phyloP scores from a whole-genome alignment of 2,888 invertebrate genomes.

The Thymelicus lineola region DNA sequence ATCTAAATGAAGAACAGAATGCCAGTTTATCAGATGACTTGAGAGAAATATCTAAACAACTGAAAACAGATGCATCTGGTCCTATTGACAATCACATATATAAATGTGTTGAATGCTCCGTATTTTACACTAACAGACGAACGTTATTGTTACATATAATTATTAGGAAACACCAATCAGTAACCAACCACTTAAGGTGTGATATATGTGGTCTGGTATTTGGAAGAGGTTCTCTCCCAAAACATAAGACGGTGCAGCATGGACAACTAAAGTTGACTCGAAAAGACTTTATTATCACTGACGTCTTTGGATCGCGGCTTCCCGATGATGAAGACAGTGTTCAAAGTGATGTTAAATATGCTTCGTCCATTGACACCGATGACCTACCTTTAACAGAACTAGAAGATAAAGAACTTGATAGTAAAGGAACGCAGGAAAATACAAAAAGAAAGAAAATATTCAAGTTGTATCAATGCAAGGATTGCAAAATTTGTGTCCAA shows the following conservation, averaged over 20 bases:
- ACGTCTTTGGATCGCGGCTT: background rate
- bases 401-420: background rate
- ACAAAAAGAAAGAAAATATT: background rate
- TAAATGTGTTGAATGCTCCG: constrained; percentile 11
- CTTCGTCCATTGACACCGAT: constrained; percentile 4
- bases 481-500: constrained; percentile 27
- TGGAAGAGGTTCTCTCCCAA: background rate
- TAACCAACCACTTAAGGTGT: background rate
- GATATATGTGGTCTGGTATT: background rate
- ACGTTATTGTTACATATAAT: constrained; percentile 3
- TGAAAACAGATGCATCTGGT: background rate
- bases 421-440: background rate
- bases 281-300: constrained; percentile 2
- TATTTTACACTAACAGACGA: constrained; percentile 1
- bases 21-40: background rate
- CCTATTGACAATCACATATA: constrained; percentile 3
- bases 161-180: background rate
- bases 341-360: background rate
- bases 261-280: constrained; percentile 5
- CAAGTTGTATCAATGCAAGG: constrained; percentile 30
- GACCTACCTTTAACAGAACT: background rate
- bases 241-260: constrained; percentile 42
- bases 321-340: background rate
- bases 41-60: background rate
- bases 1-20: background rate